Evolutionary conservation across 1,140 invertebrate species (phyloP).

Genomic region (Trichonephila clavata): DNA sequence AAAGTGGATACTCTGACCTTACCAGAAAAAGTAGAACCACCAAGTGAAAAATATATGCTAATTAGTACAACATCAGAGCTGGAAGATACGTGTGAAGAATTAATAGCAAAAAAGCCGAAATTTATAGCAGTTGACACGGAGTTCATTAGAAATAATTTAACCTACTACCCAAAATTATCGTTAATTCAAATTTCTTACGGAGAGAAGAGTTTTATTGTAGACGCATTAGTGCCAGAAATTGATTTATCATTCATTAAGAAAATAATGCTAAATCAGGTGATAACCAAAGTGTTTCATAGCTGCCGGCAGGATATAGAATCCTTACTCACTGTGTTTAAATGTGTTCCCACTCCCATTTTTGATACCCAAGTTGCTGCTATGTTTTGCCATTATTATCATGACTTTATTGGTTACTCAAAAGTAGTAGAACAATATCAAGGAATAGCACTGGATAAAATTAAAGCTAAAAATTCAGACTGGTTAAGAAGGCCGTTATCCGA

Average conservation of each 20-base stretch:
- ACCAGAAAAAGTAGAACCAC: conserved; percentile 42
- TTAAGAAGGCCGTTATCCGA: conserved; percentile 29
- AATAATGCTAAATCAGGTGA: conserved; percentile 46
- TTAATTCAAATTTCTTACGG: conserved; percentile 50
- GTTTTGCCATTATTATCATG: conserved; percentile 48
- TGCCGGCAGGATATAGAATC: conserved; percentile 48
- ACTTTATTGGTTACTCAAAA: conserved; percentile 50
- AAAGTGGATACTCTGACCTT: no score
- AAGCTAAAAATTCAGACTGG: conserved; percentile 47
- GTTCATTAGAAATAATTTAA: conserved; percentile 51
- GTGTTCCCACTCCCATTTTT: conserved; percentile 46
- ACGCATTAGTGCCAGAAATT: conserved; percentile 46
- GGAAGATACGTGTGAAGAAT: conserved; percentile 22
- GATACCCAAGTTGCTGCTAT: conserved; percentile 45
- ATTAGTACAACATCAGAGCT: conserved; percentile 44
- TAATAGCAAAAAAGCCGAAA: conserved; percentile 45
- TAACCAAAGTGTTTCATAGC: conserved; percentile 49
- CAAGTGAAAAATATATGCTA: conserved; percentile 35
- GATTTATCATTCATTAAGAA: conserved; percentile 51
- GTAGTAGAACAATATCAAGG: conserved; percentile 46
- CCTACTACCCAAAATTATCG: conserved; percentile 43
- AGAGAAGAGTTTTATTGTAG: conserved; percentile 50
- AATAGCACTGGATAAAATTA: conserved; percentile 42
- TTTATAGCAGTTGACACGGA: conserved; percentile 49
- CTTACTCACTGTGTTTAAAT: conserved; percentile 50